A percentile compares a stretch with the other conserved stretches of the same genome.
Evolutionary conservation across 2,797 vertebrate genomes (phyloP).

Genomic region (Lutjanus campechanus): DNA sequence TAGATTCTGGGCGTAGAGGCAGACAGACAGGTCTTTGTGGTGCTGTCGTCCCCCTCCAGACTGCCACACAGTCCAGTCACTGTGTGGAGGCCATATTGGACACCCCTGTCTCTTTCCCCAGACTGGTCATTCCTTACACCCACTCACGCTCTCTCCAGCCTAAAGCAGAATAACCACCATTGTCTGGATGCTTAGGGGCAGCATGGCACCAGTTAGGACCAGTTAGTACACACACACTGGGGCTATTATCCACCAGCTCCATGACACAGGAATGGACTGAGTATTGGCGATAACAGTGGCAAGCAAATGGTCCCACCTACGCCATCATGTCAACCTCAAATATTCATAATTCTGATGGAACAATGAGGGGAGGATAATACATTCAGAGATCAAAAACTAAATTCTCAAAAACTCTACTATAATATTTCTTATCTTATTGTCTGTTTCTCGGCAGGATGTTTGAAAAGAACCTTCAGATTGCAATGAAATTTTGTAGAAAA

Average conservation of each 20-base stretch:
- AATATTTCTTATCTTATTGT: background rate
- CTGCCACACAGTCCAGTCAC: conserved; percentile 70
- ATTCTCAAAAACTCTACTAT: background rate
- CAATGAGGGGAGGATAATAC: background rate
- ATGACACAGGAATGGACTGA: conserved; percentile 47
- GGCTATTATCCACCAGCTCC: conserved; percentile 73
- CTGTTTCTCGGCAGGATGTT: background rate
- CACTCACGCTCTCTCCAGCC: conserved; percentile 66
- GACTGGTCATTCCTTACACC: conserved; percentile 78
- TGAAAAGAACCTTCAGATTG: no score
- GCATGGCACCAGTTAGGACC: conserved; percentile 82
- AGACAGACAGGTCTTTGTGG: conserved; percentile 81
- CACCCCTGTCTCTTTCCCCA: conserved; percentile 73
- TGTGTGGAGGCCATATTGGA: conserved; percentile 82
- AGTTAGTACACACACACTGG: conserved; percentile 71
- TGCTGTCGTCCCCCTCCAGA: conserved; percentile 42
- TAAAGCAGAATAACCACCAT: conserved; percentile 79
- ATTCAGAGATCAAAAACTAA: background rate
- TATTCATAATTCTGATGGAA: conserved; percentile 28
- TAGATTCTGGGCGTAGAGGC: conserved; percentile 39
- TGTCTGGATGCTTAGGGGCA: conserved; percentile 72
- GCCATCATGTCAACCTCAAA: conserved; percentile 18
- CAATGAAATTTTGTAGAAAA: no score
- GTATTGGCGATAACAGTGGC: conserved; percentile 16
- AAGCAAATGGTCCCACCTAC: conserved; percentile 35